Percentiles rank a stretch among this genome's conserved stretches.
Conservation (phyloP, 2,113 vertebrate species). For the Ceyx melanurus region DNA sequence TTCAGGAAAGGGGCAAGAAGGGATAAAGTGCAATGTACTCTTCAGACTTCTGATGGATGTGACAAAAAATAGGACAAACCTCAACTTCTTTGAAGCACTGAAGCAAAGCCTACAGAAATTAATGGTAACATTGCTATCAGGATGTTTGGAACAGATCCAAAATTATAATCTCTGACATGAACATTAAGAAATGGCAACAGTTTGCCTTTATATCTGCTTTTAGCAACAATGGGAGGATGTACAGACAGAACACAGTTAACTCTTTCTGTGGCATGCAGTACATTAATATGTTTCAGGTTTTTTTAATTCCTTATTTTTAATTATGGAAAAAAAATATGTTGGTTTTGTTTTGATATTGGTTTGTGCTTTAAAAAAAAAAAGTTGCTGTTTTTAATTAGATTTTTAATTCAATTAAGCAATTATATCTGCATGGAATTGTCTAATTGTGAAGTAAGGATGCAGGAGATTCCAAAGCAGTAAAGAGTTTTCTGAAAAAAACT, state of each 20-base stretch:
- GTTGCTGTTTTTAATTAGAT: not conserved
- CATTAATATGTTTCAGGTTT: not conserved
- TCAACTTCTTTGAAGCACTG: not conserved
- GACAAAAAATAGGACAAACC: not conserved
- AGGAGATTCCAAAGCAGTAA: not conserved
- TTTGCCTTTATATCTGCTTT: constrained; percentile 1
- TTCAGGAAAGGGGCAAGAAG: not conserved
- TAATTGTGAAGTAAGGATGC: not conserved
- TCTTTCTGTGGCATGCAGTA: not conserved
- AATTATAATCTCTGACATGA: not conserved
- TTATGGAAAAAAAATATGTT: not conserved
- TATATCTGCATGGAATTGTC: not conserved
- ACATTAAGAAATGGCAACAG: not conserved
- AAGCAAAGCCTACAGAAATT: constrained; percentile 1
- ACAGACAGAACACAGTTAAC: not conserved
- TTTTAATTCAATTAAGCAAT: not conserved
- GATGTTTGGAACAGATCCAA: not conserved
- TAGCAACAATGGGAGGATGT: not conserved
- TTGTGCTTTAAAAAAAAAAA: too few species aligned
- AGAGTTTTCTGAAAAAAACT: not conserved
- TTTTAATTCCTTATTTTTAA: not conserved
- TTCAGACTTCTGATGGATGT: not conserved
- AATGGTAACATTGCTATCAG: constrained; percentile 4
- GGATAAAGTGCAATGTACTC: not conserved
- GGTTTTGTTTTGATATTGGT: not conserved